Percentiles rank a stretch among this genome's conserved stretches.
Evolutionary conservation across 2,797 vertebrate species (phyloP).

Genomic region (Peromyscus melanophrys): DNA sequence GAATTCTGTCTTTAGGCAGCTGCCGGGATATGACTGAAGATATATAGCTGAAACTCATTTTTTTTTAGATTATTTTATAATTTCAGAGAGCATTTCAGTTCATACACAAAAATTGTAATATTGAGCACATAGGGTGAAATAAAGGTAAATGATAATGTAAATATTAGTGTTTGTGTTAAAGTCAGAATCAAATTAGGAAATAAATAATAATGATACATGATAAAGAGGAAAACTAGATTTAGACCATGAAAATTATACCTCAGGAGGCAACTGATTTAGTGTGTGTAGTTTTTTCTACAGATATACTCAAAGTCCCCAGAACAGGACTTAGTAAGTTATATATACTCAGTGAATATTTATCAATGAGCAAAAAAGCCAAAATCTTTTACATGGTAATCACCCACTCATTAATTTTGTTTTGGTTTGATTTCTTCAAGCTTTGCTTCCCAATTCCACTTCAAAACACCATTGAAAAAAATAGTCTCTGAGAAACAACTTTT

Average conservation of each 20-base stretch:
- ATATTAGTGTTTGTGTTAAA: not conserved
- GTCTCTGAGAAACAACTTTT: not conserved
- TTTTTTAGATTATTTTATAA: not conserved
- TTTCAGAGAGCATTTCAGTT: constrained; percentile 49
- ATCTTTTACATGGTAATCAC: not conserved
- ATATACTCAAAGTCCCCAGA: not conserved
- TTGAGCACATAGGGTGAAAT: not conserved
- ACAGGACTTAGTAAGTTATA: not conserved
- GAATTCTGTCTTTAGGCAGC: not conserved
- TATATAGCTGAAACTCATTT: not conserved
- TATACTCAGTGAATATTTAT: constrained; percentile 43
- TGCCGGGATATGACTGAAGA: not conserved
- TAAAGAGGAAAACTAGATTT: not conserved
- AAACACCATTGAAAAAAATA: constrained; percentile 15
- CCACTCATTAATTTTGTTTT: constrained; percentile 23
- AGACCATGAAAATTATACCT: not conserved
- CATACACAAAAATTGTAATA: not conserved
- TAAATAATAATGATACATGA: not conserved
- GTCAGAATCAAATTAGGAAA: constrained; percentile 14
- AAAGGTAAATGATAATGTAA: not conserved
- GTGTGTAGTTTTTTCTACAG: not conserved
- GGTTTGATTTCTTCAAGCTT: constrained; percentile 34
- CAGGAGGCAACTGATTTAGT: not conserved
- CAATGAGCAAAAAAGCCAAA: constrained; percentile 60
- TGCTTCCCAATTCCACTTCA: constrained; percentile 46